Base-by-base conservation (phyloP, 2,797 vertebrate species). In the Coregonus sp. region DNA sequence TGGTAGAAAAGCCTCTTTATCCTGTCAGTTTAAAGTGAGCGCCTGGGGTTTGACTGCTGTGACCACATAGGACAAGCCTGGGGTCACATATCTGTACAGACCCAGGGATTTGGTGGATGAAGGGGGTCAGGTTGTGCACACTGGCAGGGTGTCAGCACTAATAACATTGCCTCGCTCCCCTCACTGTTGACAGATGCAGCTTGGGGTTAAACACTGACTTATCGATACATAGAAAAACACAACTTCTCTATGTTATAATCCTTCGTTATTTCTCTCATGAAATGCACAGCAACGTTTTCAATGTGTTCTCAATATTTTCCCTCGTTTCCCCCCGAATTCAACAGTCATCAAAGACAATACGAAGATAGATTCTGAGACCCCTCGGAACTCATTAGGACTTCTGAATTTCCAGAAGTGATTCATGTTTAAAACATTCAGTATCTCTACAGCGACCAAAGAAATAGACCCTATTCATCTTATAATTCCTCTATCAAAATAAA, bases 401-500 rank as follows among this genome's bases (percentile, higher is more conserved):
- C 14, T 75, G 73, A 61, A 63, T 63, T 61, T 61, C 31, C 50
- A 40, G 51, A 80, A 66, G 68, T 73, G 73, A 68, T 78, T 73
- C 78, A 81, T 72, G 54, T 82, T 78, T 77, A 79, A 77, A 78
- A 70, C 75, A 75, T 63, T 63, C 40, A 47, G 40, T 78, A 73
- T 72, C 66, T 74, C 61, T 75, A 56, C 25, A 72, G 70, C 65
- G 51, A 63, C 56, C 73, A 47, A 47, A 47, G 40, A 47, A 12
- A 47, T 47, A 47, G 40, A 47, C 40, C 9, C 50, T 66, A 35
- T 70, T 65, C 77, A 63, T 77, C 84, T 74, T 78, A 79, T 79
- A 80, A 86, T 78, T 84, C 74, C 80, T 85, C 79, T 76, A 82
- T 83, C 73, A 78, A 80, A 81, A 47, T 47, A 47, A 12, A 47